phyloP scores from a whole-genome alignment of 1,140 invertebrate species.

The Chironomus tepperi region DNA sequence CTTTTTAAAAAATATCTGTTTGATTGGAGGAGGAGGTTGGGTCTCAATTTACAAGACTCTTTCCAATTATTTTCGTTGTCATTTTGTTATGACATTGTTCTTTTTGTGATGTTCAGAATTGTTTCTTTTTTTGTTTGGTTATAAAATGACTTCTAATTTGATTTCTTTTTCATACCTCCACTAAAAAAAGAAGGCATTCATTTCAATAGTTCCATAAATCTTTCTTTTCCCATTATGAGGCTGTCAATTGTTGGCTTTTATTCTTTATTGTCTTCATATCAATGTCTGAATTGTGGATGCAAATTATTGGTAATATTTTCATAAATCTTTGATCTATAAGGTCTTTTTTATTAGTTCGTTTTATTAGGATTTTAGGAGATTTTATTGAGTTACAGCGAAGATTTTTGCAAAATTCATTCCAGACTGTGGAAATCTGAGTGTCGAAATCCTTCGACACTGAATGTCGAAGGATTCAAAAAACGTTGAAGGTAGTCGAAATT shows the following conservation, averaged over 20 bases:
- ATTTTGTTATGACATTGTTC: neutral
- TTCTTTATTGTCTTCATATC: neutral
- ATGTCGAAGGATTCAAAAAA: too few relatives aligned
- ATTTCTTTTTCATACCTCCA: neutral
- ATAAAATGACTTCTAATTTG: neutral
- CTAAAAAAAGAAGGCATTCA: too few relatives aligned
- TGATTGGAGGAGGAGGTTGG: neutral
- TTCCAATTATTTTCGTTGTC: neutral
- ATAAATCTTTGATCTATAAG: too few relatives aligned
- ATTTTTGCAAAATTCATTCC: too few relatives aligned
- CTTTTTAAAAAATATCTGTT: neutral
- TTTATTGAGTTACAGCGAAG: too few relatives aligned
- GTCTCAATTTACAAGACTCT: conserved; percentile 1
- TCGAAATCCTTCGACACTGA: too few relatives aligned
- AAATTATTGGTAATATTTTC: neutral
- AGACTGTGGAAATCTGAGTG: too few relatives aligned
- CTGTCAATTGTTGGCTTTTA: neutral
- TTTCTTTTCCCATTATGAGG: neutral
- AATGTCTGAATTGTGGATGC: neutral
- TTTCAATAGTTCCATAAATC: neutral
- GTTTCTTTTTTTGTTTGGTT: neutral
- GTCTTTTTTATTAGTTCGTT: too few relatives aligned
- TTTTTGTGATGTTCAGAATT: conserved; percentile 9
- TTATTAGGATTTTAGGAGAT: too few relatives aligned
- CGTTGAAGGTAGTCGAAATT: too few relatives aligned